Base-by-base conservation (phyloP, 1,140 invertebrate genomes). In the Drosophila dunni region DNA sequence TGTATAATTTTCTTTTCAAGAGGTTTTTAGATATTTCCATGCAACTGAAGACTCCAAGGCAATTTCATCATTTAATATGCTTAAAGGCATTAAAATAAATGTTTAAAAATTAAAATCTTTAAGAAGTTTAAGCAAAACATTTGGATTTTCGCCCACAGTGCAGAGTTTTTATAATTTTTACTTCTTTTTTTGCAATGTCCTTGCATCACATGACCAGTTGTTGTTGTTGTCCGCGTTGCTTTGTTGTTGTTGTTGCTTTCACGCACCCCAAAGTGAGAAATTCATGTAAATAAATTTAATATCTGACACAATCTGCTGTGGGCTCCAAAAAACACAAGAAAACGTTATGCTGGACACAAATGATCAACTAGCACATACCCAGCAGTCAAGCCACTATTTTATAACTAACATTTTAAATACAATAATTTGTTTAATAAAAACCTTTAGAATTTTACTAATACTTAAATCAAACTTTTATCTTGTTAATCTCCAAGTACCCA, bases 271-370 rank as follows among this genome's bases (percentile, higher is more conserved):
- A 78, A 81, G 82, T 86, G 79, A 67, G 78, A 81, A 85, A 75
- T 85, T 81, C 64, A 64, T 66, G 75, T 69, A 86, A 85, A 85
- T 85, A 86, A 85, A 85, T 85, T 81, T 73, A 86, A 85, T 82
- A 86, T 85, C 83, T 82, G 79, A 76, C 79, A 68, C 82, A 85
- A 85, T 88, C 82, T 85, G 83, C 75, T 57, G 57, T 57, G 40
- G 11, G 53, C 38, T 33, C 9, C 53, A 48, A 66, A 83, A 83
- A 83, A 73, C 66, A 84, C 51, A 78, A 57, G 15, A 33, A 33
- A 50, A 0, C 17, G 17, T 20, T 7, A 7, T 15, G n/a, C 8
- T 29, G 1, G 8, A 7, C 2, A 7, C 1, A 8, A 2, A 24
- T 46, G 5, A 9, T 1, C 20, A 15, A 51, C 46, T 29, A 4